Percentiles rank a stretch among this genome's conserved stretches.
These are phyloP conservation scores for Pseudomyrmex sp. DNA, from an alignment of 1,140 invertebrate species.

Conservation along the genomic window DNA sequence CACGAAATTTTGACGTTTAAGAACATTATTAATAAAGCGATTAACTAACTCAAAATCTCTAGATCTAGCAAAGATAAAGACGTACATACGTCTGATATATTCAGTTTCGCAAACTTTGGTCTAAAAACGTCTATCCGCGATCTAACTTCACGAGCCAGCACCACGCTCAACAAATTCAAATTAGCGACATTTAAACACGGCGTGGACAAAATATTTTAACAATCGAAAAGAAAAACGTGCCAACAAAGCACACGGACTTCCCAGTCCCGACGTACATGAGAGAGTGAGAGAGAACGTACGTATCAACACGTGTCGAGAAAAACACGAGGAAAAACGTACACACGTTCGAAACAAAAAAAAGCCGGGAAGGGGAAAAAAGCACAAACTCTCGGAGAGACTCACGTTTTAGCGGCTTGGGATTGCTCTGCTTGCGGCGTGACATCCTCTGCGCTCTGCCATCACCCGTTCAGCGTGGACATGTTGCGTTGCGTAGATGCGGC, in stretches of 20 bases:
- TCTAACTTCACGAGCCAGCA: not conserved
- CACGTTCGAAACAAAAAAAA: not conserved
- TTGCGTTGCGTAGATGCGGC: slow-evolving; percentile 44
- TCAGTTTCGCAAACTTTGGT: too few relatives aligned
- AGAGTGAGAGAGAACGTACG: too few relatives aligned
- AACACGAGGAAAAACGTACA: not conserved
- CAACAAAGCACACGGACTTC: slow-evolving; percentile 23
- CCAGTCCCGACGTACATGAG: too few relatives aligned
- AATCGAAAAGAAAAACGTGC: slow-evolving; percentile 48
- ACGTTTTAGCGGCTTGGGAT: slow-evolving; percentile 89
- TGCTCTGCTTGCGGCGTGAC: slow-evolving; percentile 89
- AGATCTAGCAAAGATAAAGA: too few relatives aligned
- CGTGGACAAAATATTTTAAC: not conserved
- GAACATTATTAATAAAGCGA: too few relatives aligned
- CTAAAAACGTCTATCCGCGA: not conserved
- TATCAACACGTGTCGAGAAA: slow-evolving; percentile 14
- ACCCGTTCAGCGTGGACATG: slow-evolving; percentile 82
- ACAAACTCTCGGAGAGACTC: slow-evolving; percentile 78
- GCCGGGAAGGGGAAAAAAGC: slow-evolving; percentile 28
- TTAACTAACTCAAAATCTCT: too few relatives aligned
- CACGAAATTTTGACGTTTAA: too few relatives aligned
- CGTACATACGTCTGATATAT: too few relatives aligned
- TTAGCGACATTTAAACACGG: slow-evolving; percentile 53
- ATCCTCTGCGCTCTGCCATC: slow-evolving; percentile 85
- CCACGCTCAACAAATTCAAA: not conserved